These are phyloP conservation scores for Neodiprion pinetum DNA, from an alignment of 1,140 invertebrate genomes.

Conservation along the genomic window DNA sequence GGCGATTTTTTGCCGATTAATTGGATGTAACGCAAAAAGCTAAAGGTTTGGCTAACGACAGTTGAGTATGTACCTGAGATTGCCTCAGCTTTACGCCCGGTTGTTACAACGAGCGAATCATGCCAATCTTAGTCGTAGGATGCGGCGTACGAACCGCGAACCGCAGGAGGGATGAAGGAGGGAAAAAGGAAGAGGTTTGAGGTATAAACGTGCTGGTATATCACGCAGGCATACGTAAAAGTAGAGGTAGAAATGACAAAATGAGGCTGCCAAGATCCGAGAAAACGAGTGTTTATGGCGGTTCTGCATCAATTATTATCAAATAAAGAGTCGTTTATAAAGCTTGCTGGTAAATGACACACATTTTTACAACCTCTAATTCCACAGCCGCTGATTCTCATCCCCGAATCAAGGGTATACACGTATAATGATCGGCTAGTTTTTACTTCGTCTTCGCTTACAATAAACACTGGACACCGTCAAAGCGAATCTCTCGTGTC, in stretches of 20 bases:
- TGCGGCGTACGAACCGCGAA: background rate
- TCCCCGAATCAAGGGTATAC: background rate
- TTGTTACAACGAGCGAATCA: background rate
- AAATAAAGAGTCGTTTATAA: slow-evolving; percentile 54
- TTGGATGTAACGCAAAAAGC: background rate
- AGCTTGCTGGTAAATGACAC: slow-evolving; percentile 42
- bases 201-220: background rate
- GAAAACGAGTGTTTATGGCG: slow-evolving; percentile 46
- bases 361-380: slow-evolving; percentile 42
- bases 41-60: background rate
- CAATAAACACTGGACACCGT: background rate
- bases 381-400: slow-evolving; percentile 21
- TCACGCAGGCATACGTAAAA: slow-evolving; percentile 14
- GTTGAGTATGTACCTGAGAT: background rate
- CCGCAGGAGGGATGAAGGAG: background rate
- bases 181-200: too few relatives aligned
- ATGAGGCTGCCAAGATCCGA: slow-evolving; percentile 30
- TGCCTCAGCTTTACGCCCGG: background rate
- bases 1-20: background rate
- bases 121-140: background rate
- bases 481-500: background rate
- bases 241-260: slow-evolving; percentile 33
- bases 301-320: slow-evolving; percentile 55
- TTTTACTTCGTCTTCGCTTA: background rate
- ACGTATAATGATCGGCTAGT: background rate